Percentiles rank a stretch among this genome's conserved stretches.
These are phyloP conservation scores for Turritopsis rubra DNA, from an alignment of 30 jellyfish, hydroid and myxozoan genomes.

Conservation along the genomic window DNA sequence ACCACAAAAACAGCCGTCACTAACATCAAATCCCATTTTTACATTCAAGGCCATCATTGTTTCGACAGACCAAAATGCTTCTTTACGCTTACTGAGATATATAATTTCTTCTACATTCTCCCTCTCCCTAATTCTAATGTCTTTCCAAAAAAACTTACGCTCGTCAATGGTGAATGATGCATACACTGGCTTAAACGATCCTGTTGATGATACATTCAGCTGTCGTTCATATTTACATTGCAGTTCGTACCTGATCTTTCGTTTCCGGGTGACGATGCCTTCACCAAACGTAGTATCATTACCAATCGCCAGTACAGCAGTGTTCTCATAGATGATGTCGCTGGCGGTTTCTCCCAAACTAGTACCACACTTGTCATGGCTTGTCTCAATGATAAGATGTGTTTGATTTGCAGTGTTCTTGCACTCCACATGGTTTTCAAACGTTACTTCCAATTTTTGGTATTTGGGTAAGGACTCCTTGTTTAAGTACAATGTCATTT, in stretches of 20 bases:
- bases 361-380: background rate
- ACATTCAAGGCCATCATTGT: no score
- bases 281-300: background rate
- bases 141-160: background rate
- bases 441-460: background rate
- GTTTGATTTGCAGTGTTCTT: background rate
- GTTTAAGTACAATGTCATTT: background rate
- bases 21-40: no score
- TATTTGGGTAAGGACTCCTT: background rate
- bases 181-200: slow-evolving; percentile 6
- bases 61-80: no score
- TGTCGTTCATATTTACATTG: background rate
- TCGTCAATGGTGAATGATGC: slow-evolving; percentile 1
- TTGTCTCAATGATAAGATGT: background rate
- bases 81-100: background rate
- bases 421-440: background rate
- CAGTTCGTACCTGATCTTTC: background rate
- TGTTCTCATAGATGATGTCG: background rate
- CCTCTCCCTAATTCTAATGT: background rate
- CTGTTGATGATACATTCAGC: background rate
- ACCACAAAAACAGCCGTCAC: no score
- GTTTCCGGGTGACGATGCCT: slow-evolving; percentile 2
- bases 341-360: background rate
- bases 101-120: background rate
- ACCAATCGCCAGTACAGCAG: slow-evolving; percentile 3